A percentile compares a stretch with the other conserved stretches of the same genome.
phyloP scores from a whole-genome alignment of 2,113 vertebrate species.

The Elaphurus davidianus region DNA sequence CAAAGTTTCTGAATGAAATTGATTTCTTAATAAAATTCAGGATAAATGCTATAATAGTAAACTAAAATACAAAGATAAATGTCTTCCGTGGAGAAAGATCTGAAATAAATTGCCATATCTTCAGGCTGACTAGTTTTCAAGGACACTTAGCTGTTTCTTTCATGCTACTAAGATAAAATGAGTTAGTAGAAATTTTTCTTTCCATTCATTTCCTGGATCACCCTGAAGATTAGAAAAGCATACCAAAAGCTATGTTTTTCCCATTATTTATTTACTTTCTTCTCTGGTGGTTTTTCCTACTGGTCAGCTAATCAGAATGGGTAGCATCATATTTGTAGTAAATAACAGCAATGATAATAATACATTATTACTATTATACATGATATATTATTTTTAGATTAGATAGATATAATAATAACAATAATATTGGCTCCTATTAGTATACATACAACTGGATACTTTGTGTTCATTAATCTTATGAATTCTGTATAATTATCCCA shows the following conservation, averaged over 20 bases:
- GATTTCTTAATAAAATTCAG: constrained; percentile 31
- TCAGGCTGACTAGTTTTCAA: not conserved
- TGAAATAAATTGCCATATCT: not conserved
- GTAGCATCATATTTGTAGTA: not conserved
- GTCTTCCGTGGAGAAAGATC: not conserved
- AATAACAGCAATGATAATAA: not conserved
- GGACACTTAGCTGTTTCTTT: not conserved
- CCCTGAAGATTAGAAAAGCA: not conserved
- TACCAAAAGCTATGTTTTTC: not conserved
- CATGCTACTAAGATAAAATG: not conserved
- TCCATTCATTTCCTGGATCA: not conserved
- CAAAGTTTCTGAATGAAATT: constrained; percentile 1
- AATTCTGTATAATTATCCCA: not conserved
- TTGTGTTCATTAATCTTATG: not conserved
- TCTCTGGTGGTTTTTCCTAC: not conserved
- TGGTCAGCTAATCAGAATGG: not conserved
- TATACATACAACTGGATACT: not conserved
- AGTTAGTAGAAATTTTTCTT: not conserved
- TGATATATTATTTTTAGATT: not conserved
- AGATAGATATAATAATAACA: not conserved
- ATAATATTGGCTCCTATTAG: not conserved
- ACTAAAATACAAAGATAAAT: constrained; percentile 13
- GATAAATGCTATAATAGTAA: not conserved
- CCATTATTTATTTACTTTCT: not conserved
- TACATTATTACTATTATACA: not conserved